Conservation (phyloP, 2,888 invertebrate genomes). For the Eugnorisma glareosa region DNA sequence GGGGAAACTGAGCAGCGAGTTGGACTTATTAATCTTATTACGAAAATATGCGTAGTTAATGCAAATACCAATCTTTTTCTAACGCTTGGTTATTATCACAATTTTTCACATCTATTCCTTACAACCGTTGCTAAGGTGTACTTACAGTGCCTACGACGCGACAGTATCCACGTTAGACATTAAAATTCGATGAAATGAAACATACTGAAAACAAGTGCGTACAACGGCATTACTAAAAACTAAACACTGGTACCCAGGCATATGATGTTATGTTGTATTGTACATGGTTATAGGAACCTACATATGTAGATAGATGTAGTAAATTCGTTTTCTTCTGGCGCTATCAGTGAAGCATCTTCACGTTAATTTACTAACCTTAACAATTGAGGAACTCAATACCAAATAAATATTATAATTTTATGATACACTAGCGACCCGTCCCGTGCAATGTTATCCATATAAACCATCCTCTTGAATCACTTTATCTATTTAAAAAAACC, state of each 20-base stretch:
- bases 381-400: conserved; percentile 8
- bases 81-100: neutral
- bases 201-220: neutral
- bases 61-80: neutral
- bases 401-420: conserved; percentile 5
- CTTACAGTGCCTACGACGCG: no score
- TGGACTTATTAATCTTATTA: neutral
- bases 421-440: no score
- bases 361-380: neutral
- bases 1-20: neutral
- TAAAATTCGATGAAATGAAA: neutral
- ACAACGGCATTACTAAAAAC: neutral
- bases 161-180: neutral
- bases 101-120: neutral
- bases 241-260: neutral
- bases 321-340: neutral
- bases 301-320: neutral
- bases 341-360: conserved; percentile 8
- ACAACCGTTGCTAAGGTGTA: neutral
- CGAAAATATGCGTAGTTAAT: neutral
- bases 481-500: no score
- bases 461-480: no score
- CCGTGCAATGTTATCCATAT: no score
- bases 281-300: neutral
- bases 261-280: neutral